Conservation (phyloP, 2,888 invertebrate species). For the Microctonus aethiopoides region DNA sequence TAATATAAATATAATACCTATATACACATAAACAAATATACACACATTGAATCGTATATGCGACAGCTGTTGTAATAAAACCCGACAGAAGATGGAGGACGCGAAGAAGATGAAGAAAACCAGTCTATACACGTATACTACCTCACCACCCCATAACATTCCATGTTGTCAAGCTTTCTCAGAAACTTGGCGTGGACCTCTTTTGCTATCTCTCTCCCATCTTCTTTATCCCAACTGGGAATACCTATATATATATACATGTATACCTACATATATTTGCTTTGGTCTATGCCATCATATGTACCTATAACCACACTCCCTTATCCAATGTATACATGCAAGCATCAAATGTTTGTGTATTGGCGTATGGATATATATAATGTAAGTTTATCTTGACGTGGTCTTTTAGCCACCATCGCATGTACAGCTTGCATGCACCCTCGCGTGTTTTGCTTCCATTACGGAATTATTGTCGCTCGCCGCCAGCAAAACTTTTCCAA, state of each 20-base stretch:
- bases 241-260: too few relatives aligned
- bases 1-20: too few relatives aligned
- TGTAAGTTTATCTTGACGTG: conserved; percentile 1
- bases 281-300: neutral
- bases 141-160: neutral
- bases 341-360: neutral
- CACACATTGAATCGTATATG: neutral
- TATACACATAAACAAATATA: neutral
- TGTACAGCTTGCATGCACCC: conserved; percentile 6
- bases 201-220: neutral
- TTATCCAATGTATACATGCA: neutral
- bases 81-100: neutral
- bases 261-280: neutral
- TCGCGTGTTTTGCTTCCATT: conserved; percentile 41
- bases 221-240: neutral
- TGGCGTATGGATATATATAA: neutral
- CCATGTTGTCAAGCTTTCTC: conserved; percentile 23
- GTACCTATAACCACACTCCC: neutral
- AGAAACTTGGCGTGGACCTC: conserved; percentile 17
- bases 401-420: neutral
- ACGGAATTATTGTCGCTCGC: conserved; percentile 40
- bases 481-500: conserved; percentile 4
- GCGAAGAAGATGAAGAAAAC: conserved; percentile 15
- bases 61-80: conserved; percentile 26
- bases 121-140: conserved; percentile 15